phyloP scores from a whole-genome alignment of 2,797 vertebrate genomes.

The Podargus strigoides region DNA sequence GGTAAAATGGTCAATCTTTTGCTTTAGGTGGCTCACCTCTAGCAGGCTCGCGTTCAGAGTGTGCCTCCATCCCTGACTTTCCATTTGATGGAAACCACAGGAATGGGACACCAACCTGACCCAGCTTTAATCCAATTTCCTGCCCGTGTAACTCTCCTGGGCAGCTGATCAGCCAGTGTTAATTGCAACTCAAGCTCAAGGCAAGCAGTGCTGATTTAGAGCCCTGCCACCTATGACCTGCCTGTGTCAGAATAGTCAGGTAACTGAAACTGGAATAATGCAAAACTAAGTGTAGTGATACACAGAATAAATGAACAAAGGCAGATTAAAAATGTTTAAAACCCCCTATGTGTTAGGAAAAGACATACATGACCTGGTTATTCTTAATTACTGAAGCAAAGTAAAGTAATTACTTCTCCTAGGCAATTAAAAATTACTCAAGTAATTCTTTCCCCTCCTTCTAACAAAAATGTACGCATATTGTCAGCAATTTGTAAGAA shows the following conservation, averaged over 20 bases:
- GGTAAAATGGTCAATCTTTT: background rate
- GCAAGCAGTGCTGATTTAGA: background rate
- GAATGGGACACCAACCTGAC: background rate
- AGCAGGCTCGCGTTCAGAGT: background rate
- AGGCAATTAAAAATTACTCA: constrained; percentile 57
- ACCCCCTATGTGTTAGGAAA: background rate
- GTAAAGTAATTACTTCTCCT: constrained; percentile 60
- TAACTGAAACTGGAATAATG: background rate
- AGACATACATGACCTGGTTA: constrained; percentile 45
- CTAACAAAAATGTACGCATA: constrained; percentile 16
- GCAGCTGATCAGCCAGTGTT: background rate
- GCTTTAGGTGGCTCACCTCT: background rate
- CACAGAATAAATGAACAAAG: background rate
- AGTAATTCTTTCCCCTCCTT: constrained; percentile 24
- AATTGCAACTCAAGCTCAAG: background rate
- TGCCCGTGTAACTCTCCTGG: background rate
- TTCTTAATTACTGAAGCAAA: constrained; percentile 63
- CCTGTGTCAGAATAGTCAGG: background rate
- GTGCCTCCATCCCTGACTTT: background rate
- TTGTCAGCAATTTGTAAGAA: constrained; percentile 26
- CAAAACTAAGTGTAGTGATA: background rate
- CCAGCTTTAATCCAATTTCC: background rate
- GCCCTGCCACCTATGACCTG: background rate
- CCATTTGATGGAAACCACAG: background rate
- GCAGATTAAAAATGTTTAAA: background rate